Conservation (phyloP, 2,888 invertebrate genomes). For the Scotopteryx bipunctaria region DNA sequence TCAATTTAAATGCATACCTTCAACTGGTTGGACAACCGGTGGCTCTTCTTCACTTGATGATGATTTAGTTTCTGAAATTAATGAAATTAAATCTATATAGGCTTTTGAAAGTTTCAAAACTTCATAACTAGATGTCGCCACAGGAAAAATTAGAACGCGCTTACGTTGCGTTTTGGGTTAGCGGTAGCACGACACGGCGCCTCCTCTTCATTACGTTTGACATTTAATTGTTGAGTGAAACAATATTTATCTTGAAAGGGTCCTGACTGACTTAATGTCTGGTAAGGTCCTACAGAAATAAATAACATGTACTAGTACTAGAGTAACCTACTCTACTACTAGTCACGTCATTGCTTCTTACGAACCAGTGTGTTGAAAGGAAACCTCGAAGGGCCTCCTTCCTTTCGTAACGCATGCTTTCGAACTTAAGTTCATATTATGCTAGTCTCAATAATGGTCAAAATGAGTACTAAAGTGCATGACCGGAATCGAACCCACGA, state of each 20-base stretch:
- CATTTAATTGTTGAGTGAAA: slow-evolving; percentile 11
- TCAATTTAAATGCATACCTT: slow-evolving; percentile 51
- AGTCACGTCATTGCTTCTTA: too few species aligned
- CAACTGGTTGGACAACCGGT: slow-evolving; percentile 61
- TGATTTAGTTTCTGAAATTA: slow-evolving; percentile 65
- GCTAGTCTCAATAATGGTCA: too few species aligned
- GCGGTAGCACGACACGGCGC: not conserved
- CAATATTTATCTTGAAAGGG: slow-evolving; percentile 26
- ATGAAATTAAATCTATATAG: not conserved
- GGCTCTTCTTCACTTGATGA: slow-evolving; percentile 66
- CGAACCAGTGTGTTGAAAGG: too few species aligned
- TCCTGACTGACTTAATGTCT: not conserved
- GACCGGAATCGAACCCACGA: too few species aligned
- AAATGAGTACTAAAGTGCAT: too few species aligned
- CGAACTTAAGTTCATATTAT: too few species aligned
- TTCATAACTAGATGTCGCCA: slow-evolving; percentile 19
- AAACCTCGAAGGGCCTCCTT: too few species aligned
- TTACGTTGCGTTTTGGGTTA: slow-evolving; percentile 13
- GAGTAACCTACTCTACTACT: too few species aligned
- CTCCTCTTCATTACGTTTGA: not conserved
- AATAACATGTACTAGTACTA: too few species aligned
- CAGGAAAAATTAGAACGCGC: slow-evolving; percentile 19
- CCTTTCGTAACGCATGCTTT: too few species aligned
- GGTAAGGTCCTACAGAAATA: slow-evolving; percentile 3
- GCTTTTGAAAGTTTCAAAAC: not conserved